A percentile compares a stretch with the other conserved stretches of the same genome.
Evolutionary conservation across 2,113 vertebrate species (phyloP).

Genomic region (Corynorhinus townsendii): DNA sequence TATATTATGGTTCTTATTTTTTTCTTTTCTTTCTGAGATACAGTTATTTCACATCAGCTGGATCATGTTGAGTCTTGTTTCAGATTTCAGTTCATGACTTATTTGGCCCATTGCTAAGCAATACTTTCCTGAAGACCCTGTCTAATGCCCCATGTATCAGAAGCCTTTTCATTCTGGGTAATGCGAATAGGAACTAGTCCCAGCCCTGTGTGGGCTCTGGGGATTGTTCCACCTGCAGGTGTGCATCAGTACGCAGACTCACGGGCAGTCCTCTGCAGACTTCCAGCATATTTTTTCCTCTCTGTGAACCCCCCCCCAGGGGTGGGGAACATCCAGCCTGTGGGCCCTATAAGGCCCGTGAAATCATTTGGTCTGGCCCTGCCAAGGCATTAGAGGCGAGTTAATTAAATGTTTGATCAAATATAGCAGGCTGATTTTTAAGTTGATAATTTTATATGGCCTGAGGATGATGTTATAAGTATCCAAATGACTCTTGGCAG

Average conservation of each 20-base stretch:
- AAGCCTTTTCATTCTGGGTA: not conserved
- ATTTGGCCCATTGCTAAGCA: not conserved
- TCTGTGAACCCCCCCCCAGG: not conserved
- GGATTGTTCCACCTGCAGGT: rapidly evolving
- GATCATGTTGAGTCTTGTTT: not conserved
- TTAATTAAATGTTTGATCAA: too few species aligned
- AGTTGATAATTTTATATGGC: too few species aligned
- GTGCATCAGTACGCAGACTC: not conserved
- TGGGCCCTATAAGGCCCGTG: too few species aligned
- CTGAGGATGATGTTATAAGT: too few species aligned
- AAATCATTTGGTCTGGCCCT: too few species aligned
- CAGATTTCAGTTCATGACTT: not conserved
- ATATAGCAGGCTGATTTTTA: too few species aligned
- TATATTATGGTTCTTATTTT: not conserved
- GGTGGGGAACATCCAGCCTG: too few species aligned
- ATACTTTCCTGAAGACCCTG: not conserved
- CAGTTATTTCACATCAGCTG: not conserved
- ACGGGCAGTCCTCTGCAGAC: not conserved
- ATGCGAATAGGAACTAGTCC: not conserved
- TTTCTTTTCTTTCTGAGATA: not conserved
- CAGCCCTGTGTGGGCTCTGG: too few species aligned
- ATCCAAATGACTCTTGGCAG: too few species aligned
- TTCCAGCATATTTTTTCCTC: not conserved
- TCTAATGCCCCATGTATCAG: not conserved
- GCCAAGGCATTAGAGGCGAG: too few species aligned